Base-by-base conservation (phyloP, 2,888 invertebrate genomes). In the Dryobota labecula region DNA sequence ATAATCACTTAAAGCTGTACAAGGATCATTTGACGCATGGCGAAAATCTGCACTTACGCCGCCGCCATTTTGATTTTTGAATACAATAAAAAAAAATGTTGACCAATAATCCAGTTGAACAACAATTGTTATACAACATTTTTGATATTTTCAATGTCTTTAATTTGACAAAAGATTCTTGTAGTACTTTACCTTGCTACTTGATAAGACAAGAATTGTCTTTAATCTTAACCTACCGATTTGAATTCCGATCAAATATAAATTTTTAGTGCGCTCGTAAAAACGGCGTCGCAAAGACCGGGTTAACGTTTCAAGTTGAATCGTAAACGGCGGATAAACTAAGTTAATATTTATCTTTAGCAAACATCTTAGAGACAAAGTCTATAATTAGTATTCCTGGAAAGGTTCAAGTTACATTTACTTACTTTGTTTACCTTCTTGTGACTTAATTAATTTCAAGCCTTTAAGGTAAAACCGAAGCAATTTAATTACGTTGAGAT, bases 311-410 rank as follows among this genome's bases (percentile, higher is more conserved):
- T 76, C 80, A 76, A 76, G 74, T 58, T 75, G 78, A 72, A 80
- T 86, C 86, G 75, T 86, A 86, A 87, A 86, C 71, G 60, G 70
- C 66, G 76, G 69, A 83, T 83, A 79, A 80, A 73, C 72, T 75
- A 70, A 83, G 82, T 75, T 85, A 85, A 82, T 58, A 71, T 70
- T 85, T 86, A 86, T 86, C 84, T 84, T 51, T 51, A 64, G 53
- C 64, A 73, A 82, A 78, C 65, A 84, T 85, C 78, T 84, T 64
- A 58, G 18, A 38, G 18, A 41, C 70, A 51, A 73, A 73, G 65
- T 64, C 60, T 75, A 54, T 78, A 76, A 77, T 74, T 76, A 74
- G 78, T 80, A 83, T 80, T 73, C 73, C 61, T 67, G 68, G 72
- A 80, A 77, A 68, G 68, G 47, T 57, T 67, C 70, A 74, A 64